Percentiles rank a stretch among this genome's conserved stretches.
These are phyloP conservation scores for Nemopilema nomurai DNA, from an alignment of 30 jellyfish, hydroid and myxozoan species.

Conservation along the genomic window DNA sequence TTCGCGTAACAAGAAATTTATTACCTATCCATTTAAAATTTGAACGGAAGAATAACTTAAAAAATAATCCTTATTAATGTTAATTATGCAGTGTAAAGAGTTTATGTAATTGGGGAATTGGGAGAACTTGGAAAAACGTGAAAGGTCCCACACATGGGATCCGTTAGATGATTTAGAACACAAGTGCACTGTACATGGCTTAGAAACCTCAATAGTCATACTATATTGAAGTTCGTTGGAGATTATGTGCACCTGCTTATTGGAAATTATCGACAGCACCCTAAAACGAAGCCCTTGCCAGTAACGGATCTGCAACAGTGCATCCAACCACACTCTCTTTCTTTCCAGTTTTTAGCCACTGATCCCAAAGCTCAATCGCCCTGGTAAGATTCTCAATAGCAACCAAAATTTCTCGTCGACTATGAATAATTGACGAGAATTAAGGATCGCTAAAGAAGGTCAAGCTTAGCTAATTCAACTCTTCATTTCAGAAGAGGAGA, in stretches of 20 bases:
- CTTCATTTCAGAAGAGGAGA: neutral
- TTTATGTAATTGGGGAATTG: too few species aligned
- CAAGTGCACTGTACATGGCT: too few species aligned
- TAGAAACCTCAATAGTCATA: too few species aligned
- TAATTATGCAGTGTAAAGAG: too few species aligned
- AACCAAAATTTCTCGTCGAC: neutral
- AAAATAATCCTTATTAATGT: too few species aligned
- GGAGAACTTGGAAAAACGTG: too few species aligned
- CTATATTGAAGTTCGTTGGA: too few species aligned
- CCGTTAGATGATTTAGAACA: too few species aligned
- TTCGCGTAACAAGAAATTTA: too few species aligned
- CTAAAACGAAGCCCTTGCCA: neutral
- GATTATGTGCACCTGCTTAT: neutral
- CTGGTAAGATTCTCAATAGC: neutral
- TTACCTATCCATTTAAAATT: too few species aligned
- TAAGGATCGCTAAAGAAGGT: neutral
- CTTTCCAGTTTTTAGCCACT: neutral
- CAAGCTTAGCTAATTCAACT: neutral
- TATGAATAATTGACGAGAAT: constrained; percentile 1
- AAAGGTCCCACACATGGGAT: too few species aligned
- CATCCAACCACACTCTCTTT: neutral
- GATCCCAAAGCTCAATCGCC: neutral
- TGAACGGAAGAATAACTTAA: too few species aligned
- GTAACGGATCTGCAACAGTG: neutral
- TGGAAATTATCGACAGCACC: neutral